Conservation (phyloP, 64 coral and sea anemone species). For the Pocillopora verrucosa region DNA sequence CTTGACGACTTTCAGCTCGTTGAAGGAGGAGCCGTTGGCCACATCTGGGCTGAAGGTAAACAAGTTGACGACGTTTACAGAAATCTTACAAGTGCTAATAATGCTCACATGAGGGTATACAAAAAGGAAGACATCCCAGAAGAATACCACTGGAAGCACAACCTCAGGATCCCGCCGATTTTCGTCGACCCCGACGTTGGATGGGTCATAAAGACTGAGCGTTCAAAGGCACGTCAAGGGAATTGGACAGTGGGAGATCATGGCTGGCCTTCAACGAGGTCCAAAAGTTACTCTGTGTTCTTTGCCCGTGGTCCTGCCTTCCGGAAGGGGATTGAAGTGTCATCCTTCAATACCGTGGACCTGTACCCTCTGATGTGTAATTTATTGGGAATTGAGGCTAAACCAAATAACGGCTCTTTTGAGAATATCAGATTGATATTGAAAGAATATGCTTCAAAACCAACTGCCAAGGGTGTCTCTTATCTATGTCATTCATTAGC, state of each 20-base stretch:
- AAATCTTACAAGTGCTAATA: constrained; percentile 27
- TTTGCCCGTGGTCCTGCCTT: constrained; percentile 72
- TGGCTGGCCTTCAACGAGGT: constrained; percentile 35
- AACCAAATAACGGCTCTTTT: constrained; percentile 60
- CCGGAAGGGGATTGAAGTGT: constrained; percentile 1
- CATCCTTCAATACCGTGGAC: constrained; percentile 44
- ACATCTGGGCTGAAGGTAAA: constrained; percentile 53
- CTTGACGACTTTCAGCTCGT: constrained; percentile 29
- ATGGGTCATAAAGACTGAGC: constrained; percentile 36
- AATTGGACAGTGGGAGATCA: constrained; percentile 58
- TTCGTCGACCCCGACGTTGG: constrained; percentile 59
- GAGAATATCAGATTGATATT: constrained; percentile 59
- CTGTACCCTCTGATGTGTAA: constrained; percentile 71
- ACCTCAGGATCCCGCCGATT: constrained; percentile 62
- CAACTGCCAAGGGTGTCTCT: not conserved
- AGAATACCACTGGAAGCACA: constrained; percentile 56
- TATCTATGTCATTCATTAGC: not conserved
- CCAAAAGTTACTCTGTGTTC: constrained; percentile 60
- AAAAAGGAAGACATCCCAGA: constrained; percentile 60
- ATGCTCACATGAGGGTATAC: constrained; percentile 53
- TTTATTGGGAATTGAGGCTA: constrained; percentile 11
- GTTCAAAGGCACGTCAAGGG: not conserved
- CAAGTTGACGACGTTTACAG: constrained; percentile 53
- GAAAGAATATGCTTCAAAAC: constrained; percentile 28
- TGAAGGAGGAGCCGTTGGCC: constrained; percentile 40